A percentile compares a stretch with the other conserved stretches of the same genome.
Evolutionary conservation across 37 sponge, comb jelly and placozoan genomes (phyloP).

Genomic region (Cliona cf. orientalis): DNA sequence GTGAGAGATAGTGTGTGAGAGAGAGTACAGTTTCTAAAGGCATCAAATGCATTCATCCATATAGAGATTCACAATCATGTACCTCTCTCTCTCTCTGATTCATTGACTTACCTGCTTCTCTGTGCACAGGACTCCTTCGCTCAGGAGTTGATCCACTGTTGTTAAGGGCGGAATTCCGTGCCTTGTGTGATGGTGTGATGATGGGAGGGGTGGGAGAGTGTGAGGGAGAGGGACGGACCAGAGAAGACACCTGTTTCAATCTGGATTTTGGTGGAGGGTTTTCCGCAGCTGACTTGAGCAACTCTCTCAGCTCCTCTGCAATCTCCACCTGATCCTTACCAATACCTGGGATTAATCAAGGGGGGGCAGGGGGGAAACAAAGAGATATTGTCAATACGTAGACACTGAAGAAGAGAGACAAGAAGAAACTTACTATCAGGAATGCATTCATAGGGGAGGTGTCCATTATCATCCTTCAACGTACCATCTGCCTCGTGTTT

Average conservation of each 20-base stretch:
- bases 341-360: neutral
- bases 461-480: slow-evolving; percentile 25
- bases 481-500: slow-evolving; percentile 44
- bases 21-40: too few species aligned
- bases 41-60: too few species aligned
- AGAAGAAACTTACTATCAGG: slow-evolving; percentile 36
- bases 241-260: neutral
- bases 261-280: slow-evolving; percentile 22
- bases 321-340: slow-evolving; percentile 7
- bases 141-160: too few species aligned
- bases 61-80: too few species aligned
- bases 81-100: too few species aligned
- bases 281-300: slow-evolving; percentile 29
- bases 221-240: neutral
- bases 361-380: neutral
- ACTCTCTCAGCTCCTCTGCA: neutral
- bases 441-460: slow-evolving; percentile 54
- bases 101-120: too few species aligned
- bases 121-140: too few species aligned
- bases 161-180: too few species aligned
- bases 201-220: neutral
- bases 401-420: neutral
- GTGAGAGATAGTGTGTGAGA: too few species aligned
- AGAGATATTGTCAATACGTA: neutral
- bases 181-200: neutral